phyloP scores from a whole-genome alignment of 2,888 invertebrate genomes.

The Luperina nickerlii region DNA sequence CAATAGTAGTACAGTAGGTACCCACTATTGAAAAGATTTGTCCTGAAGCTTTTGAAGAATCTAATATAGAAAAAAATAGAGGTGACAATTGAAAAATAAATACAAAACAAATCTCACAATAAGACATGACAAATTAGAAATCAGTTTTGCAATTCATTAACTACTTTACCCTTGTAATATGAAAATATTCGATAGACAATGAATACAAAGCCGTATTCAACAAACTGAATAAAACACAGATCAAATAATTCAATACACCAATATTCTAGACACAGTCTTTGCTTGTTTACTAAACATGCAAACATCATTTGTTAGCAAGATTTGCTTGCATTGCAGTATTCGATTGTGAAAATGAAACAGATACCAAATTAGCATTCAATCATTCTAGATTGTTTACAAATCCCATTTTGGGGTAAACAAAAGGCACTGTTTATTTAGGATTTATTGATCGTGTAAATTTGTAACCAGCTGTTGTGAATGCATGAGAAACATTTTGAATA shows the following conservation, averaged over 20 bases:
- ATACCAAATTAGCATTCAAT: constrained; percentile 10
- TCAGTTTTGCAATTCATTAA: not conserved
- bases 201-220: not conserved
- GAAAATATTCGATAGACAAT: not conserved
- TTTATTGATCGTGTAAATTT: not conserved
- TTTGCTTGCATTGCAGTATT: constrained; percentile 36
- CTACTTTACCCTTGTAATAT: not conserved
- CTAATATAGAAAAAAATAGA: not conserved
- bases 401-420: constrained; percentile 6
- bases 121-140: constrained; percentile 1
- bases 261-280: not conserved
- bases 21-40: not conserved
- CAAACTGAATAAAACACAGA: not conserved
- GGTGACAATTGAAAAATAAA: not conserved
- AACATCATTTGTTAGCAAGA: constrained; percentile 22
- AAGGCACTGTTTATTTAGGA: not conserved
- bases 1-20: not conserved
- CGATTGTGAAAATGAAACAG: constrained; percentile 49
- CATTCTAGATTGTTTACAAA: constrained; percentile 14
- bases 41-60: not conserved
- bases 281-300: constrained; percentile 24
- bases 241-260: not conserved
- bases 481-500: not conserved
- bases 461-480: not conserved
- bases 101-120: not conserved